Conservation (phyloP, 2,888 invertebrate species). For the Pecten maximus region DNA sequence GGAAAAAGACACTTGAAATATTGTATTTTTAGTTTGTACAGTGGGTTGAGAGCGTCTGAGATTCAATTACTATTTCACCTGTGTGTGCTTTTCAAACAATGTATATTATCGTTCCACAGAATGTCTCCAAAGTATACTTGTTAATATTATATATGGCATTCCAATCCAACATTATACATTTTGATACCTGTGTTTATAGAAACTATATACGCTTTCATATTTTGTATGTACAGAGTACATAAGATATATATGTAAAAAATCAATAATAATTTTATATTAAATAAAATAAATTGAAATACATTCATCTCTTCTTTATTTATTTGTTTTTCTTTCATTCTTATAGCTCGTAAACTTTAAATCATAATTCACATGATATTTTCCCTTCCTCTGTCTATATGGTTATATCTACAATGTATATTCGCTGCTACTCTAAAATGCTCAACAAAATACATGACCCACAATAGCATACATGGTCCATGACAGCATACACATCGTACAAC, state of each 20-base stretch:
- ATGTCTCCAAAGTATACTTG: background rate
- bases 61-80: background rate
- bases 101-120: background rate
- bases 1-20: too few relatives aligned
- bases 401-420: too few relatives aligned
- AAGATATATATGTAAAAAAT: background rate
- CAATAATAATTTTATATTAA: background rate
- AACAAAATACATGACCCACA: too few relatives aligned
- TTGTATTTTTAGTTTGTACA: too few relatives aligned
- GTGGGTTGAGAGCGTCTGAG: too few relatives aligned
- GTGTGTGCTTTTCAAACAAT: background rate
- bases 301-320: background rate
- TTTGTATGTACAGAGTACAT: slow-evolving; percentile 1
- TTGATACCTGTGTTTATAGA: background rate
- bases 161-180: background rate
- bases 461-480: too few relatives aligned
- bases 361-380: too few relatives aligned
- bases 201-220: background rate
- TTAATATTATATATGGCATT: background rate
- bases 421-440: too few relatives aligned
- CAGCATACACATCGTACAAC: too few relatives aligned
- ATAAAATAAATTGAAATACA: background rate
- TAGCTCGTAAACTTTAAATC: too few relatives aligned
- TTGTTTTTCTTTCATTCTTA: background rate
- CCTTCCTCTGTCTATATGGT: too few relatives aligned